phyloP scores from a whole-genome alignment of 1,140 invertebrate genomes.

The Lepidurus packardi region DNA sequence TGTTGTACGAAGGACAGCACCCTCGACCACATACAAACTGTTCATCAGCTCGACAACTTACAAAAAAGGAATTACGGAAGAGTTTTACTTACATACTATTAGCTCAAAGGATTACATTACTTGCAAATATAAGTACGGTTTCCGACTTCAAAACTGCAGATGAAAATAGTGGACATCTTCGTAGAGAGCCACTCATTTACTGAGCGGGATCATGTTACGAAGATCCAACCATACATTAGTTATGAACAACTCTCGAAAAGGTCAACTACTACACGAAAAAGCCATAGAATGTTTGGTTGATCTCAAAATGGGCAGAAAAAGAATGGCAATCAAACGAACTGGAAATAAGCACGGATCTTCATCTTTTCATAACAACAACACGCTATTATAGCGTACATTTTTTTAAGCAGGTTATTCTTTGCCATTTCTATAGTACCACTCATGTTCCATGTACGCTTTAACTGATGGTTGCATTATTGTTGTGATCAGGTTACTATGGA shows the following conservation, averaged over 20 bases:
- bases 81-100: neutral
- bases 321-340: too few species aligned
- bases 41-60: neutral
- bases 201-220: neutral
- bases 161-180: conserved; percentile 2
- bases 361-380: too few species aligned
- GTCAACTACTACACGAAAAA: neutral
- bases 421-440: too few species aligned
- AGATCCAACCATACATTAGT: neutral
- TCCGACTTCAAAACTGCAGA: conserved; percentile 10
- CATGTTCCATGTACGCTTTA: neutral
- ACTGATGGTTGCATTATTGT: neutral
- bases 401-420: too few species aligned
- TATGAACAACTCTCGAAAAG: neutral
- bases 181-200: neutral
- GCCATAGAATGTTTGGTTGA: neutral
- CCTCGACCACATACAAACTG: neutral
- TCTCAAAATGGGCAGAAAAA: too few species aligned
- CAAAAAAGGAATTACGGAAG: neutral
- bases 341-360: too few species aligned
- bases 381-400: too few species aligned
- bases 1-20: neutral
- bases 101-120: neutral
- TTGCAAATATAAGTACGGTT: conserved; percentile 11
- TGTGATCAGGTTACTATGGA: conserved; percentile 15